These are phyloP conservation scores for Microctenopoma lineatum DNA, from an alignment of 2,797 vertebrate species.

Conservation along the genomic window DNA sequence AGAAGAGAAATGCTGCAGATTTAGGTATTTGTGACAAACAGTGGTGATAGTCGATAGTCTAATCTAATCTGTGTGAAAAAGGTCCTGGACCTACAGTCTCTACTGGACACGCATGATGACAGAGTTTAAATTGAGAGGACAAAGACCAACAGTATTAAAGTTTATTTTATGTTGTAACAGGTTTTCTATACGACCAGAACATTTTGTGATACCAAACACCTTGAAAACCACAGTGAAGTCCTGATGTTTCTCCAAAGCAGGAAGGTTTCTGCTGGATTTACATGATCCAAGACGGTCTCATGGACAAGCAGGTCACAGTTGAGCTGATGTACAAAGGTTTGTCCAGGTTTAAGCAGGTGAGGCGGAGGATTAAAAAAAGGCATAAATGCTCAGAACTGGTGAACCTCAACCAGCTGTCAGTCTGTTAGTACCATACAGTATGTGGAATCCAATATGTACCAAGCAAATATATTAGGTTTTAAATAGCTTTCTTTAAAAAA, in stretches of 20 bases:
- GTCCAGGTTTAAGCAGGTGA: neutral
- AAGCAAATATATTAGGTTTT: slow-evolving; percentile 82
- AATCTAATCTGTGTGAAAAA: too few species aligned
- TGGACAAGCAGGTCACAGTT: neutral
- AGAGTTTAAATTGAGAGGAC: too few species aligned
- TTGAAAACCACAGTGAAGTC: neutral
- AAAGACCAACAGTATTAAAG: neutral
- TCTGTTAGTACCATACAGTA: neutral
- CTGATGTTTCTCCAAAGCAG: neutral
- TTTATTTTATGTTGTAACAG: neutral
- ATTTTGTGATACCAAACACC: neutral
- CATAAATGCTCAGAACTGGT: slow-evolving; percentile 37
- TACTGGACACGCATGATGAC: too few species aligned
- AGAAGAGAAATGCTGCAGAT: too few species aligned
- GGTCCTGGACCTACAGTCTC: too few species aligned
- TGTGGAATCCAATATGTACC: slow-evolving; percentile 44
- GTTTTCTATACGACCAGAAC: neutral
- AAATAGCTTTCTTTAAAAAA: slow-evolving; percentile 72
- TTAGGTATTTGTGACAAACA: too few species aligned
- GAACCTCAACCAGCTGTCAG: slow-evolving; percentile 27
- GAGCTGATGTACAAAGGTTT: neutral
- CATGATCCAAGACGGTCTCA: neutral
- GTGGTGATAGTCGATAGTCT: too few species aligned
- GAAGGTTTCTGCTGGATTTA: neutral
- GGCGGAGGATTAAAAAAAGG: slow-evolving; percentile 52